Conservation (phyloP, 92 coral and sea anemone species). For the Desmophyllum pertusum region DNA sequence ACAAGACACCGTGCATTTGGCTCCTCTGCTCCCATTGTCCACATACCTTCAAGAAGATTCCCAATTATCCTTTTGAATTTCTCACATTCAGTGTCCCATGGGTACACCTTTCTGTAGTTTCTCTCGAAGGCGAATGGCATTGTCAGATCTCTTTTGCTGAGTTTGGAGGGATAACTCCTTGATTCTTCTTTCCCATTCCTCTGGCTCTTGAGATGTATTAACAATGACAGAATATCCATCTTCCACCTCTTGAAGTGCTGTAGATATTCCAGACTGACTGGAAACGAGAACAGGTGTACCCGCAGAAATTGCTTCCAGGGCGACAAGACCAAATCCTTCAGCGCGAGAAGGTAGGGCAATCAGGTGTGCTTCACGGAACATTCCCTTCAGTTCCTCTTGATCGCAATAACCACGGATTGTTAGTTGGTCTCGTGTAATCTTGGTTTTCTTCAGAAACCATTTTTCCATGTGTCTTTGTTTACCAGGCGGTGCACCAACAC, state of each 20-base stretch:
- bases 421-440: neutral
- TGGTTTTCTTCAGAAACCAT: constrained; percentile 6
- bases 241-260: neutral
- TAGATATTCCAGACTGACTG: neutral
- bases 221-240: constrained; percentile 14
- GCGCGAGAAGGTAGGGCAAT: constrained; percentile 30
- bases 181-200: constrained; percentile 25
- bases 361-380: neutral
- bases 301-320: constrained; percentile 15
- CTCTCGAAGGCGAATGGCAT: neutral
- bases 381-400: neutral
- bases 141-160: neutral
- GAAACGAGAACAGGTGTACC: neutral
- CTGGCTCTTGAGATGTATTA: neutral
- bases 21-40: no score
- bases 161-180: neutral
- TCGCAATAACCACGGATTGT: constrained; percentile 1
- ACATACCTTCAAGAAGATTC: neutral
- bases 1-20: no score
- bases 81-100: constrained; percentile 1
- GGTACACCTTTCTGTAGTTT: neutral
- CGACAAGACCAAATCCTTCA: constrained; percentile 29
- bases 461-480: neutral
- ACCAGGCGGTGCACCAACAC: neutral
- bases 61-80: neutral